These are phyloP conservation scores for Cryptomyrus ogoouensis DNA, from an alignment of 2,113 vertebrate genomes.

Conservation along the genomic window DNA sequence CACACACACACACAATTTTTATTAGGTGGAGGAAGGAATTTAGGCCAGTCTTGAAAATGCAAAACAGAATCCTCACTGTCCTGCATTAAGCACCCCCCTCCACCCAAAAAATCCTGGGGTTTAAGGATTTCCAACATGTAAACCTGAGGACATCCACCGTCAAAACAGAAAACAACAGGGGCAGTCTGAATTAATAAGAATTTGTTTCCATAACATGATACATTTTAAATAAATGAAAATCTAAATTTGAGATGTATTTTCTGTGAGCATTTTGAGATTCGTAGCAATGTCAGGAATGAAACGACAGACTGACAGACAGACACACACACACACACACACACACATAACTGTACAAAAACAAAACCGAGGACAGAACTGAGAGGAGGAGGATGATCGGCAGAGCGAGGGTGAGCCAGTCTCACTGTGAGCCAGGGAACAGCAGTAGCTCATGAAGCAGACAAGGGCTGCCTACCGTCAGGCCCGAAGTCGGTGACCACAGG, in stretches of 20 bases:
- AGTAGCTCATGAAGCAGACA: constrained; percentile 51
- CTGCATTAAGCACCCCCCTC: background rate
- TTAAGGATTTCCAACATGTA: no score
- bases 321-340: background rate
- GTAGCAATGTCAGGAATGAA: background rate
- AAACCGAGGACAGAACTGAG: background rate
- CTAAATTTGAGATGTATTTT: no score
- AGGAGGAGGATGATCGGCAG: constrained; percentile 11
- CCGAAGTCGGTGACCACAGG: constrained; percentile 72
- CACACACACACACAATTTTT: background rate
- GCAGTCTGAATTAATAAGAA: no score
- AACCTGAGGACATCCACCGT: no score
- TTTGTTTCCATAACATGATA: no score
- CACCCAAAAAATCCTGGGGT: no score
- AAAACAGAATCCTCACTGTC: background rate
- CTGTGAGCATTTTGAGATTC: background rate
- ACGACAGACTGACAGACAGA: no score
- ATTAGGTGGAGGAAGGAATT: background rate
- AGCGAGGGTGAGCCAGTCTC: constrained; percentile 17
- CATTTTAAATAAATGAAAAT: no score
- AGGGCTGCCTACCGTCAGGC: constrained; percentile 41
- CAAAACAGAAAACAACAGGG: no score
- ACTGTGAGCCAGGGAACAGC: constrained; percentile 41
- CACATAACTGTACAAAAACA: constrained; percentile 9
- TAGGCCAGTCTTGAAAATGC: background rate